Conservation (phyloP, 2,888 invertebrate species). For the Elgonia sp. region DNA sequence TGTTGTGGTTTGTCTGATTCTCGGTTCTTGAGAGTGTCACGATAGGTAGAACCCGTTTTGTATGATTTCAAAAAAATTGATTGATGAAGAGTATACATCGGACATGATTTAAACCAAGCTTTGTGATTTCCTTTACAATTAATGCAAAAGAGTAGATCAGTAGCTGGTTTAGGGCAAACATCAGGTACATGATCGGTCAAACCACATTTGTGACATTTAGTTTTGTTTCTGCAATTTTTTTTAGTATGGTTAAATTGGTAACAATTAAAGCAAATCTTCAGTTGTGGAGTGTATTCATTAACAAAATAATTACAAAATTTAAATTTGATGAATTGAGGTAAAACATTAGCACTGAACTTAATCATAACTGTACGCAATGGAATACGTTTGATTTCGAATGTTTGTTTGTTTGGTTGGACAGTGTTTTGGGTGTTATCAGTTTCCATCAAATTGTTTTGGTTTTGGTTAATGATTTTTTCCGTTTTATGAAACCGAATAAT, state of each 20-base stretch:
- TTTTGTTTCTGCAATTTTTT: not conserved
- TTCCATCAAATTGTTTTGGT: too few species aligned
- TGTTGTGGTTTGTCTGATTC: too few species aligned
- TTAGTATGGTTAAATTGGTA: constrained; percentile 17
- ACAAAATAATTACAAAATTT: not conserved
- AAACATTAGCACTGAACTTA: not conserved
- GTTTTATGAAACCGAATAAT: constrained; percentile 9
- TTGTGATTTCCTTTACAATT: not conserved
- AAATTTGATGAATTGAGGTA: constrained; percentile 3
- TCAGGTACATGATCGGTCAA: not conserved
- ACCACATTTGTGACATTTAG: not conserved
- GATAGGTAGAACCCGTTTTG: not conserved
- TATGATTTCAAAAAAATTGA: not conserved
- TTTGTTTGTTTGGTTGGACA: not conserved
- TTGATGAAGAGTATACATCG: not conserved
- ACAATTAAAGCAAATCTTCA: constrained; percentile 19
- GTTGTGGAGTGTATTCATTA: not conserved
- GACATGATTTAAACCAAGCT: not conserved
- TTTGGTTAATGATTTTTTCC: not conserved
- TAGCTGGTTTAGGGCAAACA: not conserved
- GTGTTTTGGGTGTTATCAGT: not conserved
- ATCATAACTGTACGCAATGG: not conserved
- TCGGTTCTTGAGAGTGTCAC: too few species aligned
- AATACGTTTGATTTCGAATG: not conserved
- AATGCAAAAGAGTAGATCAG: not conserved